Base-by-base conservation (phyloP, 1,140 invertebrate genomes). In the Leptestheria dahalacensis region DNA sequence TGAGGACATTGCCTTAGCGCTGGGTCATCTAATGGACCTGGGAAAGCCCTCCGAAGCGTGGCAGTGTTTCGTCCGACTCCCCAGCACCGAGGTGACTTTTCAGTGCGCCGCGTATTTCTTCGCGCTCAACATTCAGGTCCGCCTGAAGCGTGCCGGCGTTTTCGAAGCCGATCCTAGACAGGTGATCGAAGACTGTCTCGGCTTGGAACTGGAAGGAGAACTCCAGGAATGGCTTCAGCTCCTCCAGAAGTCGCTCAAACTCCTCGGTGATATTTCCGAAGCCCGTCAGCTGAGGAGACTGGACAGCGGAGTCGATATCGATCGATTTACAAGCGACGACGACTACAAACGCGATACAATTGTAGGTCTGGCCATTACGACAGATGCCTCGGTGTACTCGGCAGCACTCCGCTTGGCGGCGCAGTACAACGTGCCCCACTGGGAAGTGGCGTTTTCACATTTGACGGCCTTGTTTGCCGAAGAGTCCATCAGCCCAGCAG, bases 291-390 rank as follows among this genome's bases (percentile, higher is more conserved):
- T 78, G 24, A 64, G 70, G 41, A 64, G 64, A 12, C 66, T 77
- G 26, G 71, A 70, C 41, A 71, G 70, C 66, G 75, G 72, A 26
- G 72, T 78, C 20, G 72, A 77, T 70, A 67, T 72, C 6, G 62
- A 65, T 11, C 64, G 75, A 55, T 78, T 78, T 68, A 65, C 71
- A 10, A 65, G 66, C 3, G 76, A 78, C 64, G 51, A 65, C 48
- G 66, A 70, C 57, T 78, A 78, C 63, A 73, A 73, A 64, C 66
- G 65, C 54, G 75, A 77, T 61, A 76, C 75, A 6, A 77, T 78
- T 58, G 65, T 77, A 4, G 75, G 75, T 10, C 66, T 77, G 48
- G 73, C 75, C 12, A 75, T 75, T 21, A 60, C 58, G 4, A 60
- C 58, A 3, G 58, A 60, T 29, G 23, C 58, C 11, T 24, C 48